Percentiles rank a stretch among this genome's conserved stretches.
phyloP scores from a whole-genome alignment of 1,140 invertebrate species.

The Tetraneura akinire region DNA sequence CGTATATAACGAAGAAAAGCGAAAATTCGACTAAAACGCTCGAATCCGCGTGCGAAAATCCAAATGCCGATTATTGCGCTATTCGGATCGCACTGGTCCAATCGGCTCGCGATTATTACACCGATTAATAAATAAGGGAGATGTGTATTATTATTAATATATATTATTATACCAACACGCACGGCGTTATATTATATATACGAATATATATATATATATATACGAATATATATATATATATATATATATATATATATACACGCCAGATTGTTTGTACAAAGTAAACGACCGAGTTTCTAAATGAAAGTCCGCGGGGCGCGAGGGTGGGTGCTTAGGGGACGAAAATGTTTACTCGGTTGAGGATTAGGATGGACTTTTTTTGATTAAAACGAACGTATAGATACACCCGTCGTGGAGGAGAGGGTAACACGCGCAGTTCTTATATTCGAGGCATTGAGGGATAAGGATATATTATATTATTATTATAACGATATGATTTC shows the following conservation, averaged over 20 bases:
- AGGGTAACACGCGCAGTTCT: background rate
- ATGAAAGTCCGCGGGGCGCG: conserved; percentile 48
- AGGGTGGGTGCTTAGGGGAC: conserved; percentile 17
- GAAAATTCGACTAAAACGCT: too few species aligned
- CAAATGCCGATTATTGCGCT: too few species aligned
- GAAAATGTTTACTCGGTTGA: conserved; percentile 41
- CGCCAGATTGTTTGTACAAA: conserved; percentile 27
- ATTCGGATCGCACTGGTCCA: too few species aligned
- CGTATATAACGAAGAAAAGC: too few species aligned
- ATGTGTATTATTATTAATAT: conserved; percentile 29
- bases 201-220: too few species aligned
- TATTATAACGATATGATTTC: conserved; percentile 38
- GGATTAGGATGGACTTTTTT: conserved; percentile 45
- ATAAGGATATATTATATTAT: too few species aligned
- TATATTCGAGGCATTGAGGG: conserved; percentile 34
- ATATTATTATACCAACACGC: background rate
- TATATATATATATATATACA: too few species aligned
- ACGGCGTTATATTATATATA: too few species aligned
- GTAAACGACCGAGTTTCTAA: conserved; percentile 34
- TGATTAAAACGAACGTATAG: conserved; percentile 47
- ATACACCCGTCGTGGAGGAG: background rate
- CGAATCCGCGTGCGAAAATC: too few species aligned
- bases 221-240: too few species aligned
- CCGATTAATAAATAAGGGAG: conserved; percentile 36
- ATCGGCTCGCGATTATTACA: conserved; percentile 11